These are phyloP conservation scores for Emydoidea blandingii DNA, from an alignment of 2,797 vertebrate genomes.

Conservation along the genomic window DNA sequence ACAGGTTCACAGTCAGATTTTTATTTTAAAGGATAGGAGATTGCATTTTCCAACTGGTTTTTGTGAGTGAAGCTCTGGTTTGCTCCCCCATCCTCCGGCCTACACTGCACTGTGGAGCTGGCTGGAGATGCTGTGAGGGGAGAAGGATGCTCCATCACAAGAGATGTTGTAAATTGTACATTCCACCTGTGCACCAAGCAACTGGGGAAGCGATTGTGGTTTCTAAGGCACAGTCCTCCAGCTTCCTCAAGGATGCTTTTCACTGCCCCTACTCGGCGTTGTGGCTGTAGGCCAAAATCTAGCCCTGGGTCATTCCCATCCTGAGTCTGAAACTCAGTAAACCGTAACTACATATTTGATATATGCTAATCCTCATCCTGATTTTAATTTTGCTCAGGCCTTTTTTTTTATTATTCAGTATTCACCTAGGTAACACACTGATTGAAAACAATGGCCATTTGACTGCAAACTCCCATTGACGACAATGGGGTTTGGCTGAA, in stretches of 20 bases:
- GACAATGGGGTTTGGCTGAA: not conserved
- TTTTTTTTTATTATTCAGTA: constrained; percentile 48
- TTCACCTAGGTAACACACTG: not conserved
- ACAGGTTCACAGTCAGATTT: not conserved
- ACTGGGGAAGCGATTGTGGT: not conserved
- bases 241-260: not conserved
- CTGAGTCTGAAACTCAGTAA: not conserved
- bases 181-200: fast-evolving
- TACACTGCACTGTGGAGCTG: not conserved
- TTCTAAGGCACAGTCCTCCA: not conserved
- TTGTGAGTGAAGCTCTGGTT: not conserved
- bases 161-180: not conserved
- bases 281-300: not conserved
- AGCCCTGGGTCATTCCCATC: not conserved
- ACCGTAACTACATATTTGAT: not conserved
- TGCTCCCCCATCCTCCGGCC: not conserved
- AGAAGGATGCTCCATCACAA: fast-evolving
- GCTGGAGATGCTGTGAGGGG: fast-evolving
- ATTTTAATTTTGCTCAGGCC: constrained; percentile 31
- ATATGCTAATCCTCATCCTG: not conserved
- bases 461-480: not conserved
- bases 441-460: not conserved
- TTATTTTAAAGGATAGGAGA: not conserved
- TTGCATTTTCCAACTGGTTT: not conserved
- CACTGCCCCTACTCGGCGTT: not conserved